phyloP scores from a whole-genome alignment of 2,797 vertebrate genomes.

The Furcifer pardalis region DNA sequence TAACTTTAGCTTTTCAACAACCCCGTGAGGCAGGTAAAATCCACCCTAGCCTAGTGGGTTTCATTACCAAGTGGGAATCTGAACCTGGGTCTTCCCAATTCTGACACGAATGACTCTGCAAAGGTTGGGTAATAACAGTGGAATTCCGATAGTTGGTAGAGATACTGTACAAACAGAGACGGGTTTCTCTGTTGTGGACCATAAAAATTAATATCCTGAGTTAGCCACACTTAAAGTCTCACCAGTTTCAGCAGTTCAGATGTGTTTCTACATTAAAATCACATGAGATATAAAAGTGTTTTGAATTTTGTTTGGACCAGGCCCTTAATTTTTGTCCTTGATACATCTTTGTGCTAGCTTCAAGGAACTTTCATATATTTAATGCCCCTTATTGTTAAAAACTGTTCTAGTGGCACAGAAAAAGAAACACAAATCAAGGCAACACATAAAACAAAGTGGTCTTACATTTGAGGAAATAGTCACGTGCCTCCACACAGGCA shows the following conservation, averaged over 20 bases:
- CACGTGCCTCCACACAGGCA: conserved; percentile 66
- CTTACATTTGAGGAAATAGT: conserved; percentile 82
- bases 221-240: background rate
- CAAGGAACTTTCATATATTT: background rate
- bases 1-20: no score
- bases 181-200: no score
- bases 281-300: background rate
- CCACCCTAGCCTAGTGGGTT: no score
- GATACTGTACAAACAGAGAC: no score
- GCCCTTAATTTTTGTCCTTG: background rate
- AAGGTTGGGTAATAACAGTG: no score
- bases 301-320: background rate
- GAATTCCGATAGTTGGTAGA: no score
- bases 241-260: background rate
- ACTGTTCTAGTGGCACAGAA: background rate
- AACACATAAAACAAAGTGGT: background rate
- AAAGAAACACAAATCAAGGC: background rate
- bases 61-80: background rate
- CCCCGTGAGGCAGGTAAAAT: no score
- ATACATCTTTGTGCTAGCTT: background rate
- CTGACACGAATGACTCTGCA: no score
- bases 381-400: background rate
- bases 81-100: no score
- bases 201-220: background rate
- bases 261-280: background rate